These are phyloP conservation scores for Chaenogobius annularis DNA, from an alignment of 2,113 vertebrate genomes.

Conservation along the genomic window DNA sequence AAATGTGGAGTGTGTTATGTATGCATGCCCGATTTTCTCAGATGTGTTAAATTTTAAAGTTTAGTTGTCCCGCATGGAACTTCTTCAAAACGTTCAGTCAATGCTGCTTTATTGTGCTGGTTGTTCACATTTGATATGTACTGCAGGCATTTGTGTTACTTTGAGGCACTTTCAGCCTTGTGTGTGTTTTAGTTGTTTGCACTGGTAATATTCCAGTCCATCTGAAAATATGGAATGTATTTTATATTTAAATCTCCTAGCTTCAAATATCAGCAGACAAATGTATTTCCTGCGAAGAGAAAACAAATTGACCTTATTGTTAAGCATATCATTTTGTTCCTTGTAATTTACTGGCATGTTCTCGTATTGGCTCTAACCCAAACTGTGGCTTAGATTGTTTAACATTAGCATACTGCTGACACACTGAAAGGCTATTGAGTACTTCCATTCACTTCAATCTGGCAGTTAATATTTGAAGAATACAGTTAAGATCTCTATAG, in stretches of 20 bases:
- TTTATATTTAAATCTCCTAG: neutral
- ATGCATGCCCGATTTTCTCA: too few relatives aligned
- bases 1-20: too few relatives aligned
- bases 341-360: constrained; percentile 20
- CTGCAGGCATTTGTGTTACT: too few relatives aligned
- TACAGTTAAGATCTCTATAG: neutral
- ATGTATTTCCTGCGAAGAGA: constrained; percentile 24
- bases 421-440: neutral
- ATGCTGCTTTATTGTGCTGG: too few relatives aligned
- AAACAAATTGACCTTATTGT: constrained; percentile 30
- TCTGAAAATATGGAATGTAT: neutral
- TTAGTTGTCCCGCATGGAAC: too few relatives aligned
- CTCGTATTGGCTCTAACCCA: constrained; percentile 10
- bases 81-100: too few relatives aligned
- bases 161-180: neutral
- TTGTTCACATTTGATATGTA: too few relatives aligned
- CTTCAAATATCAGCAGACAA: neutral
- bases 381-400: constrained; percentile 5
- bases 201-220: neutral
- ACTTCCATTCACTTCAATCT: constrained; percentile 4
- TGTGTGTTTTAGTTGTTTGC: neutral
- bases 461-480: constrained; percentile 9
- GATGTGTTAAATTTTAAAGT: too few relatives aligned
- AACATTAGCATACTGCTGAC: constrained; percentile 3
- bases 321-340: constrained; percentile 28